Percentiles rank a stretch among this genome's conserved stretches.
phyloP scores from a whole-genome alignment of 2,113 vertebrate genomes.

The Vimba vimba region DNA sequence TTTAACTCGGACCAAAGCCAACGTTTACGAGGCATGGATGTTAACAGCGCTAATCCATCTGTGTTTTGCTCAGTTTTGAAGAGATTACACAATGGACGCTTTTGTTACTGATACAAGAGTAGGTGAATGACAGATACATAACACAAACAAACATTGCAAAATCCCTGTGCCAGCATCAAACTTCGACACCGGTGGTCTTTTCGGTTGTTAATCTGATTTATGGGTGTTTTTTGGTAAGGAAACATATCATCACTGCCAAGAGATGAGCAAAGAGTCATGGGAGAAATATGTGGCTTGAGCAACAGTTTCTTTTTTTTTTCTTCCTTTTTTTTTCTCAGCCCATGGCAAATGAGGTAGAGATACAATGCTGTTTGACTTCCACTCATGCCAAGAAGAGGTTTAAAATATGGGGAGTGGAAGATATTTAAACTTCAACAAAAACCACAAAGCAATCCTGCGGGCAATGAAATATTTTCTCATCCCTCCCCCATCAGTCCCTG shows the following conservation, averaged over 20 bases:
- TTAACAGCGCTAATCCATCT: conserved; percentile 79
- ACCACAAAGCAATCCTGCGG: conserved; percentile 54
- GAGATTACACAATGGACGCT: conserved; percentile 78
- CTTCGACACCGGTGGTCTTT: conserved; percentile 67
- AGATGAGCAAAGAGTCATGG: conserved; percentile 58
- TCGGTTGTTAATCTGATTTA: conserved; percentile 66
- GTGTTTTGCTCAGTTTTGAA: conserved; percentile 79
- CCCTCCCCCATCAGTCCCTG: conserved; percentile 30
- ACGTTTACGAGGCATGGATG: conserved; percentile 75
- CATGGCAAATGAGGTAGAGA: conserved; percentile 56
- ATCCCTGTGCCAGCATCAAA: conserved; percentile 63
- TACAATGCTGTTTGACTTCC: conserved; percentile 54
- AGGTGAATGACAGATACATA: conserved; percentile 56
- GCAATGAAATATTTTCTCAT: conserved; percentile 60
- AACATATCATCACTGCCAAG: conserved; percentile 48
- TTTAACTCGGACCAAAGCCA: conserved; percentile 81
- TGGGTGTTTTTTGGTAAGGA: conserved; percentile 53
- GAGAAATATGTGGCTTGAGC: conserved; percentile 56
- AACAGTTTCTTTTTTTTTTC: conserved; percentile 36
- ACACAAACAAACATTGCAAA: conserved; percentile 62
- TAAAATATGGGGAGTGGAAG: conserved; percentile 60
- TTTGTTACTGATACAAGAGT: conserved; percentile 69
- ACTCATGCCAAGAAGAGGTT: conserved; percentile 52
- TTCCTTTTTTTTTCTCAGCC: conserved; percentile 30
- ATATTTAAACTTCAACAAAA: conserved; percentile 56